These are phyloP conservation scores for Gonioctena quinquepunctata DNA, from an alignment of 1,140 invertebrate species.

Conservation along the genomic window DNA sequence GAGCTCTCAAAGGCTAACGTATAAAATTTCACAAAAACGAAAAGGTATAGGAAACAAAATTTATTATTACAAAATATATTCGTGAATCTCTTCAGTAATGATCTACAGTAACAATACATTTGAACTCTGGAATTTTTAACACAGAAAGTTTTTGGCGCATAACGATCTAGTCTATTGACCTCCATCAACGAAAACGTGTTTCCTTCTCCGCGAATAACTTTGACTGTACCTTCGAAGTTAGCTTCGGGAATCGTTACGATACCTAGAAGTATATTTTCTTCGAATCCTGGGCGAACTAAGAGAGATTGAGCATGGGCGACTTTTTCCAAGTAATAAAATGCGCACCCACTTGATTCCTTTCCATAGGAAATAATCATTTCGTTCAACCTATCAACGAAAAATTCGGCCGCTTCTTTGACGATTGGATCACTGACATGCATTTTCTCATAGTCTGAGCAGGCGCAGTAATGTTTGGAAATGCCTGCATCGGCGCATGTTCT, in stretches of 20 bases:
- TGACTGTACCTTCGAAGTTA: slow-evolving; percentile 37
- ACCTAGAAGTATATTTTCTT: slow-evolving; percentile 28
- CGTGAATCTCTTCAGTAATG: not conserved
- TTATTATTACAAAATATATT: slow-evolving; percentile 25
- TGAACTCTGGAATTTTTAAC: slow-evolving; percentile 58
- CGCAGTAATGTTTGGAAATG: slow-evolving; percentile 67
- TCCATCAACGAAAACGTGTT: slow-evolving; percentile 29
- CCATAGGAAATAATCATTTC: slow-evolving; percentile 10
- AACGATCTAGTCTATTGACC: slow-evolving; percentile 66
- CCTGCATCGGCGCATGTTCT: slow-evolving; percentile 73
- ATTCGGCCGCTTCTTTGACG: slow-evolving; percentile 56
- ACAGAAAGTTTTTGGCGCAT: slow-evolving; percentile 60
- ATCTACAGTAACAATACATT: slow-evolving; percentile 60
- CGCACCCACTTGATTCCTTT: slow-evolving; percentile 19
- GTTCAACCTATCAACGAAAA: slow-evolving; percentile 52
- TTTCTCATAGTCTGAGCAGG: slow-evolving; percentile 53
- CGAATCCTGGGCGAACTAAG: not conserved
- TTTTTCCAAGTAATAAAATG: slow-evolving; percentile 24
- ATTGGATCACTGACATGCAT: slow-evolving; percentile 54
- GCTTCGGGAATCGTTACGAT: slow-evolving; percentile 38
- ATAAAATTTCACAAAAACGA: no score
- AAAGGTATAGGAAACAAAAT: slow-evolving; percentile 21
- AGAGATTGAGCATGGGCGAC: not conserved
- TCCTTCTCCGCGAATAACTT: slow-evolving; percentile 2
- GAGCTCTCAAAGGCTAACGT: no score